Evolutionary conservation across 2,888 invertebrate genomes (phyloP).

Genomic region (Tenthredo livida): DNA sequence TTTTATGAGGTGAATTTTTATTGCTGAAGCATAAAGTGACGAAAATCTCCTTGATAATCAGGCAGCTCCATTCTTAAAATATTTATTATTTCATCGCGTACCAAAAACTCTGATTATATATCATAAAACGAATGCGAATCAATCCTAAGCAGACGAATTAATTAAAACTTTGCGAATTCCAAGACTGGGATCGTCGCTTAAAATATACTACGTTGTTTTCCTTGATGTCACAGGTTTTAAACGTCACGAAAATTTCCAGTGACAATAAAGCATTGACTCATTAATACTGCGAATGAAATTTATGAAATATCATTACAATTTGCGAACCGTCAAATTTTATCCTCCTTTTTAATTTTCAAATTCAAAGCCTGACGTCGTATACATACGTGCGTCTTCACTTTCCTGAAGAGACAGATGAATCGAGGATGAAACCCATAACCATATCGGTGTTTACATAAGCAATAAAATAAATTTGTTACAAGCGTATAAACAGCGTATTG

Average conservation of each 20-base stretch:
- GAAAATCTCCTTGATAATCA: neutral
- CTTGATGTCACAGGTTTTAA: neutral
- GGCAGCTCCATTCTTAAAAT: neutral
- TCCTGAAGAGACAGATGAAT: neutral
- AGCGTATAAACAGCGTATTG: conserved; percentile 21
- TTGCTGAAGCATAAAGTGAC: neutral
- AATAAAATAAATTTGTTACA: conserved; percentile 42
- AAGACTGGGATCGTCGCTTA: neutral
- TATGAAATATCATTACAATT: neutral
- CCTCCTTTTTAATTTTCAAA: neutral
- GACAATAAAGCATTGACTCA: conserved; percentile 16
- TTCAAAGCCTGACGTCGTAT: neutral
- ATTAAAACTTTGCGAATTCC: neutral
- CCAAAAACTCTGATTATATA: neutral
- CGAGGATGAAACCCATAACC: neutral
- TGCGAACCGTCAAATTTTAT: neutral
- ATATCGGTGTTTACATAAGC: conserved; percentile 6
- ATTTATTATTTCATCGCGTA: neutral
- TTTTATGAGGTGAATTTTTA: neutral
- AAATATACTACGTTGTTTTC: neutral
- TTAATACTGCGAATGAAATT: neutral
- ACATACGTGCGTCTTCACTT: neutral
- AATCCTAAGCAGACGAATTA: neutral
- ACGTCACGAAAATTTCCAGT: conserved; percentile 16
- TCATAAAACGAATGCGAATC: neutral